A percentile compares a stretch with the other conserved stretches of the same genome.
Evolutionary conservation across 2,797 vertebrate genomes (phyloP).

Genomic region (Acropternis orthonyx): DNA sequence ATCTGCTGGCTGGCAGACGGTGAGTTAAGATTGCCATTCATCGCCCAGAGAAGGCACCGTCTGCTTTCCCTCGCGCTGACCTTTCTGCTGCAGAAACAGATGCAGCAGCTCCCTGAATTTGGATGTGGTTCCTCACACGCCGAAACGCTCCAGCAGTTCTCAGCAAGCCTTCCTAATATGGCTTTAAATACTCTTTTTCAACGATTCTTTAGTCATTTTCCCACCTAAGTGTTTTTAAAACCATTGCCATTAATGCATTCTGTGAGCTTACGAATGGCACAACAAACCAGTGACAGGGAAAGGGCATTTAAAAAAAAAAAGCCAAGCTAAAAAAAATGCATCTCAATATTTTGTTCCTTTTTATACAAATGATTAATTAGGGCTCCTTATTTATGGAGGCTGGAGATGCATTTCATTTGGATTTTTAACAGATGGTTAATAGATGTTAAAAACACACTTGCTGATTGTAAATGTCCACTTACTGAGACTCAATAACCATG

Average conservation of each 20-base stretch:
- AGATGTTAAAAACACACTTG: constrained; percentile 59
- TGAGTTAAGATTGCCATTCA: constrained; percentile 28
- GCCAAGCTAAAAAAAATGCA: too few relatives aligned
- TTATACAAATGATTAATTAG: constrained; percentile 26
- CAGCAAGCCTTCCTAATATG: neutral
- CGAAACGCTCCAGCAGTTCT: neutral
- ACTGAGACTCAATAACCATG: constrained; percentile 43
- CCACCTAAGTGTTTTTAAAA: neutral
- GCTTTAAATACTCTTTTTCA: neutral
- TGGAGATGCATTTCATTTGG: constrained; percentile 45
- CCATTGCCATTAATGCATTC: neutral
- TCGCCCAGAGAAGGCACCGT: constrained; percentile 20
- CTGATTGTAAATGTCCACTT: constrained; percentile 63
- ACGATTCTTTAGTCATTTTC: neutral
- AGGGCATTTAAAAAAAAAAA: neutral
- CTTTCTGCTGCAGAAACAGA: constrained; percentile 43
- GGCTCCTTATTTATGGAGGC: constrained; percentile 26
- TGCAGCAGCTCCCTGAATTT: neutral
- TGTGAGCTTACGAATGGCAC: neutral
- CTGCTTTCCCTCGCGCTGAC: constrained; percentile 49
- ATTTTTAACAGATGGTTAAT: constrained; percentile 65
- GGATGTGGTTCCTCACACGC: neutral
- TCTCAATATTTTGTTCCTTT: neutral
- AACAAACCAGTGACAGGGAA: neutral
- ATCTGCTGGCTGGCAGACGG: constrained; percentile 49